These are phyloP conservation scores for Phataginus tricuspis DNA, from an alignment of 2,797 vertebrate species.

Conservation along the genomic window DNA sequence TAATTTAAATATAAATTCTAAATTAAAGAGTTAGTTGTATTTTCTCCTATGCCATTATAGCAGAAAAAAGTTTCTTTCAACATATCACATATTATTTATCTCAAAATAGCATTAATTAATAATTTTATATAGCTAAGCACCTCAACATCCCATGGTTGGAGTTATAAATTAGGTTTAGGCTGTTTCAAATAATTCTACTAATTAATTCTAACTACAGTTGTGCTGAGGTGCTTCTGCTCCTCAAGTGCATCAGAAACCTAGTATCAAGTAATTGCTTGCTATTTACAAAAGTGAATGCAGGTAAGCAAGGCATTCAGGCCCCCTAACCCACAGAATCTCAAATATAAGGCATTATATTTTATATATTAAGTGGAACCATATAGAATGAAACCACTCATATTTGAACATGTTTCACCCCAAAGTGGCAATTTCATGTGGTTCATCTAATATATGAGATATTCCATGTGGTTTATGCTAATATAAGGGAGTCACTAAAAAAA, in stretches of 20 bases:
- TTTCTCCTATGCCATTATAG: conserved; percentile 6
- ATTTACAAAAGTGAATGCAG: background rate
- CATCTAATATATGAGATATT: background rate
- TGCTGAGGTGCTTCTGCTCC: background rate
- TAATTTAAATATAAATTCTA: conserved; percentile 65
- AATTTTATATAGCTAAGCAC: background rate
- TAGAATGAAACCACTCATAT: background rate
- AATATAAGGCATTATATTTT: background rate
- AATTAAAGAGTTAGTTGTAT: conserved; percentile 44
- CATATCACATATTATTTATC: conserved; percentile 20
- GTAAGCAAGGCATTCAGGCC: background rate
- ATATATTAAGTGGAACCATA: background rate
- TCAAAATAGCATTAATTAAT: conserved; percentile 55
- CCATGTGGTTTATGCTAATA: background rate
- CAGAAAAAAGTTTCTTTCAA: conserved; percentile 46
- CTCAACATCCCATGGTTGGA: background rate
- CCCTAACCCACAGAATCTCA: background rate
- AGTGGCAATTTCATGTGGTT: background rate
- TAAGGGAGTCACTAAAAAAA: background rate
- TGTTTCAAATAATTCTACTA: conserved; percentile 34
- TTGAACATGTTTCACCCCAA: background rate
- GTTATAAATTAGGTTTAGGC: conserved; percentile 38
- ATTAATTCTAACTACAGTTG: conserved; percentile 26
- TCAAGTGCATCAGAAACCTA: background rate
- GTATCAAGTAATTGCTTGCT: background rate